phyloP scores from a whole-genome alignment of 2,888 invertebrate species.

The Xanthorhoe spadicearia region DNA sequence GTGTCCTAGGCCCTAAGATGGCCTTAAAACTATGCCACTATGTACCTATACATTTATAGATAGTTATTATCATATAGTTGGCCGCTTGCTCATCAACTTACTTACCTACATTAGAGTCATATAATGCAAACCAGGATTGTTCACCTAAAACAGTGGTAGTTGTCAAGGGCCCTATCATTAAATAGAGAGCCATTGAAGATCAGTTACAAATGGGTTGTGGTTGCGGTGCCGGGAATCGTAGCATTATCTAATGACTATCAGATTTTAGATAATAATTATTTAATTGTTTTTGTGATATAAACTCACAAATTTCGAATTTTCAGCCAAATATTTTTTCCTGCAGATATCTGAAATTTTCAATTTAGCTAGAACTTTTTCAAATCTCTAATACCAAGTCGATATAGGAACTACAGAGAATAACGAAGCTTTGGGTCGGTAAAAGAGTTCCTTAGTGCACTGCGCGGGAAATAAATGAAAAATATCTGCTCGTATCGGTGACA shows the following conservation, averaged over 20 bases:
- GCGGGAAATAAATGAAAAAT: constrained; percentile 19
- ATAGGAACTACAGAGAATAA: not conserved
- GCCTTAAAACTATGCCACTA: too few species aligned
- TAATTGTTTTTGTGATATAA: not conserved
- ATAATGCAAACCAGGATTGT: not conserved
- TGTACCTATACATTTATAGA: too few species aligned
- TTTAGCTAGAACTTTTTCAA: not conserved
- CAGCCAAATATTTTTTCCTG: not conserved
- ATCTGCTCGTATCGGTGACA: constrained; percentile 11
- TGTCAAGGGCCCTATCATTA: not conserved
- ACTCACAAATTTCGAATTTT: not conserved
- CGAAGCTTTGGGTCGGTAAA: not conserved
- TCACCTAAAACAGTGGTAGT: not conserved
- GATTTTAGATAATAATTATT: not conserved
- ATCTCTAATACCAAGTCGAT: not conserved
- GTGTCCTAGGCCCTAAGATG: too few species aligned
- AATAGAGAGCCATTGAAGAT: not conserved
- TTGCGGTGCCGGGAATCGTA: not conserved
- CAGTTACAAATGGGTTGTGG: not conserved
- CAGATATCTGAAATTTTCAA: not conserved
- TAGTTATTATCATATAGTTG: too few species aligned
- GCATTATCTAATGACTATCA: not conserved
- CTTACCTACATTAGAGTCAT: too few species aligned
- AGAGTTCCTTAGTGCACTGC: constrained; percentile 16
- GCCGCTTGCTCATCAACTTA: too few species aligned